These are phyloP conservation scores for Strongylocentrotus purpuratus DNA, from an alignment of 35 echinoderm and acorn worm species.

Conservation along the genomic window DNA sequence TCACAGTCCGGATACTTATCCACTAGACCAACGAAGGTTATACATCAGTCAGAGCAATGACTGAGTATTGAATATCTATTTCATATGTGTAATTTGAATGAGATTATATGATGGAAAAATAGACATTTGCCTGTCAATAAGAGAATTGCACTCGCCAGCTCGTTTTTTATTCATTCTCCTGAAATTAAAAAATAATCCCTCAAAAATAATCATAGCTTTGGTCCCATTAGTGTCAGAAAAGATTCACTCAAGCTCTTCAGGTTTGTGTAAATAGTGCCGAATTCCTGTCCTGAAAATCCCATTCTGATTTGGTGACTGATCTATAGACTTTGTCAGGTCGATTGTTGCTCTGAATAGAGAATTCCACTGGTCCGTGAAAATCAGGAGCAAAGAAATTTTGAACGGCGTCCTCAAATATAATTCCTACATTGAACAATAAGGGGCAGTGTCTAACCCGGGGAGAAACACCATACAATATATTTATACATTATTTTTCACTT, in stretches of 20 bases:
- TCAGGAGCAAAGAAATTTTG: background rate
- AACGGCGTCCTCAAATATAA: background rate
- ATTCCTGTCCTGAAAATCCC: background rate
- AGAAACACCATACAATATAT: no score
- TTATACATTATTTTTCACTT: no score
- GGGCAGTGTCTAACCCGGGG: no score
- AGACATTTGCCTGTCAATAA: background rate
- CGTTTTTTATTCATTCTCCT: background rate
- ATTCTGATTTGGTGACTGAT: background rate
- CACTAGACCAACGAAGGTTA: no score
- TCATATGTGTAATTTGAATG: no score
- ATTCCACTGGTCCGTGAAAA: background rate
- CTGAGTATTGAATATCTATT: no score
- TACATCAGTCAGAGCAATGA: no score
- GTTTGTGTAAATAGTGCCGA: background rate
- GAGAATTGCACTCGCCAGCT: background rate
- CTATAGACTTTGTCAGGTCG: background rate
- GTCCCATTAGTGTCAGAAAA: background rate
- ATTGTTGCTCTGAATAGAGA: background rate
- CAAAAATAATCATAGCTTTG: background rate
- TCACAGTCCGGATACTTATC: no score
- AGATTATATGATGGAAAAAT: background rate
- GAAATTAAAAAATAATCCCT: background rate
- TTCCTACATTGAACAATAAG: no score
- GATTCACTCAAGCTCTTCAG: background rate